Conservation (phyloP, 2,797 vertebrate species). For the Macropodus opercularis region DNA sequence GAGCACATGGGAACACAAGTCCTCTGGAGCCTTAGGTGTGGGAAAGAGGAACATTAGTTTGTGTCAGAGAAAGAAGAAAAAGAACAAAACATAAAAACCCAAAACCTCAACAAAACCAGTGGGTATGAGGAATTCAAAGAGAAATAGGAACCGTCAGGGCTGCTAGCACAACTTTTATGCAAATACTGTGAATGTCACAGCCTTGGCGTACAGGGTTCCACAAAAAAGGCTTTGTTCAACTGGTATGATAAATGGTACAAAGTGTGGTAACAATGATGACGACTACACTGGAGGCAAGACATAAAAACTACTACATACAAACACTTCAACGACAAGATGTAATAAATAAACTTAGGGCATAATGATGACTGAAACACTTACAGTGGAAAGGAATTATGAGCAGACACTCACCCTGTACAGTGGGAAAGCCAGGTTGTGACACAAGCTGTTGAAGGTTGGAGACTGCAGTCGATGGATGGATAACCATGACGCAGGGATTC, state of each 20-base stretch:
- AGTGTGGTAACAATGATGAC: not conserved
- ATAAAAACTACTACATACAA: not conserved
- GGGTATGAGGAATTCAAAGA: constrained; percentile 5
- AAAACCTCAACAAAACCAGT: constrained; percentile 1
- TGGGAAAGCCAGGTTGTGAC: constrained; percentile 75
- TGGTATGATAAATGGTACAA: not conserved
- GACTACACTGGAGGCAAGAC: not conserved
- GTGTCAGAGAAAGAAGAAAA: not conserved
- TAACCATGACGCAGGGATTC: constrained; percentile 74
- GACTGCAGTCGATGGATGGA: constrained; percentile 81
- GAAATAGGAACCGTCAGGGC: not conserved
- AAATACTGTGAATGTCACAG: not conserved
- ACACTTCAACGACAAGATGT: not conserved
- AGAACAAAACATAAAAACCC: not conserved
- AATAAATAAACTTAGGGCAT: too few relatives aligned
- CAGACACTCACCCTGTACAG: constrained; percentile 79
- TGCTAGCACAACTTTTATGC: not conserved
- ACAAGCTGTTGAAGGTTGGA: constrained; percentile 68
- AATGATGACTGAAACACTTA: too few relatives aligned
- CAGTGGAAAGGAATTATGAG: too few relatives aligned
- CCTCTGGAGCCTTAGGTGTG: constrained; percentile 79
- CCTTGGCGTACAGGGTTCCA: not conserved
- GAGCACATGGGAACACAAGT: constrained; percentile 68
- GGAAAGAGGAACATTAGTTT: not conserved
- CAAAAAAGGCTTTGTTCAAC: too few relatives aligned